Base-by-base conservation (phyloP, 1,140 invertebrate genomes). In the Cydia fagiglandana region DNA sequence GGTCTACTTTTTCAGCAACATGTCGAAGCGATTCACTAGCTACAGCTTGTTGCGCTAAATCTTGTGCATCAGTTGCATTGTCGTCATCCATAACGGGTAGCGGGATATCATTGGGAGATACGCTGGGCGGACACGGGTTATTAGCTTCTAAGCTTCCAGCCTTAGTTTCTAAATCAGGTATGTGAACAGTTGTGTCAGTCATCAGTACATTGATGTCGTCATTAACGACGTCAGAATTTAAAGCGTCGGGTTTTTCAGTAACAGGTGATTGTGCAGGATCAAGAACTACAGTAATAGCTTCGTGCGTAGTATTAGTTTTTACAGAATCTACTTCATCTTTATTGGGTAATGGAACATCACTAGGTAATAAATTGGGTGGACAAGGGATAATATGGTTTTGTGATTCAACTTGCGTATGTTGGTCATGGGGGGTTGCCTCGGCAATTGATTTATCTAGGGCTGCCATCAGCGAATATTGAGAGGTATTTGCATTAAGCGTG, bases 211-310 rank as follows among this genome's bases (percentile, higher is more conserved):
- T 61, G 50, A 53, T 7, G 24, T 12, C 10, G 15, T 24, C 9
- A 61, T 20, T 10, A 61, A 24, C 13, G 24, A 61, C 20, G 10
- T 24, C n/a, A 7, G 15, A 1, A 24, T 10, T 24, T 20, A 9
- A 17, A 56, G n/a, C 20, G n/a, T 61, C n/a, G 2, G 56, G 20
- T 24, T 61, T 24, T 10, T 50, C 73, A 74, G 45, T 45, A 41
- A 20, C 13, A 30, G 73, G 47, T 30, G 56, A 24, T 0, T 53
- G 47, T 30, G 47, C 73, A 74, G 50, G 50, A 28, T 74, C 45
- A 74, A 17, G n/a, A 41, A 45, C 66, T 9, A 13, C 66, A 70
- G 66, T 70, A 38, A 38, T 38, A 70, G 66, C 66, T 70, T 70
- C n/a, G 66, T 70, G 66, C 66, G 7, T n/a, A 45, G 10, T 41